Evolutionary conservation across 2,797 vertebrate species (phyloP).

Genomic region (Liparis tanakae): DNA sequence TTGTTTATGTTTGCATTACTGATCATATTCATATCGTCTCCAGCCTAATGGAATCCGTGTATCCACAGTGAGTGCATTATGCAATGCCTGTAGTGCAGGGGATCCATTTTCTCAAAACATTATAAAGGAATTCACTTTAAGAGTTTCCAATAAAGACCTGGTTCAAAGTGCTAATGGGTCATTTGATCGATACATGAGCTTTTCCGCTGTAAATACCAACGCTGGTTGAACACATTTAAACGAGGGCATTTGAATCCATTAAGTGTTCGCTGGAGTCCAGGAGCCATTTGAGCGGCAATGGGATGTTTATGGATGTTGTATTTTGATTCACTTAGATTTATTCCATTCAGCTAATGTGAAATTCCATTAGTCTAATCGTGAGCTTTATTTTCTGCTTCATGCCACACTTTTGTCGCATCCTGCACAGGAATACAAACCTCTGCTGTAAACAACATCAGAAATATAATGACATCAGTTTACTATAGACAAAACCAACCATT

Average conservation of each 20-base stretch:
- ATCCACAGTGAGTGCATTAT: conserved; percentile 60
- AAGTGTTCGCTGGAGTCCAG: conserved; percentile 46
- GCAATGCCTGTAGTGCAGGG: conserved; percentile 18
- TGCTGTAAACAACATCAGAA: not conserved
- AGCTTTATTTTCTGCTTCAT: not conserved
- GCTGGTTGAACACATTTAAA: conserved; percentile 48
- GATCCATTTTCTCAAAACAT: conserved; percentile 70
- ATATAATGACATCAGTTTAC: not conserved
- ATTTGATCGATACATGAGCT: conserved; percentile 76
- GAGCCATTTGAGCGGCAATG: conserved; percentile 29
- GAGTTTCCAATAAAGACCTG: conserved; percentile 67
- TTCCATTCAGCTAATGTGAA: not conserved
- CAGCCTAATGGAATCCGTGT: conserved; percentile 60
- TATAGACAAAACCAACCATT: not conserved
- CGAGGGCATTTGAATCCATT: conserved; percentile 59
- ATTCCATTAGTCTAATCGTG: not conserved
- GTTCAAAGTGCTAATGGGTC: conserved; percentile 74
- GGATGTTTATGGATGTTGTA: conserved; percentile 35
- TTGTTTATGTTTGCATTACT: conserved; percentile 56
- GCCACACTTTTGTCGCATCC: not conserved
- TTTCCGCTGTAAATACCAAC: conserved; percentile 56
- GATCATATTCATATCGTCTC: conserved; percentile 32
- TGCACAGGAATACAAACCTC: not conserved
- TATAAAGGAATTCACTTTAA: conserved; percentile 67
- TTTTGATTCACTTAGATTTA: conserved; percentile 9